phyloP scores from a whole-genome alignment of 2,113 vertebrate species.

The Chunga burmeisteri region DNA sequence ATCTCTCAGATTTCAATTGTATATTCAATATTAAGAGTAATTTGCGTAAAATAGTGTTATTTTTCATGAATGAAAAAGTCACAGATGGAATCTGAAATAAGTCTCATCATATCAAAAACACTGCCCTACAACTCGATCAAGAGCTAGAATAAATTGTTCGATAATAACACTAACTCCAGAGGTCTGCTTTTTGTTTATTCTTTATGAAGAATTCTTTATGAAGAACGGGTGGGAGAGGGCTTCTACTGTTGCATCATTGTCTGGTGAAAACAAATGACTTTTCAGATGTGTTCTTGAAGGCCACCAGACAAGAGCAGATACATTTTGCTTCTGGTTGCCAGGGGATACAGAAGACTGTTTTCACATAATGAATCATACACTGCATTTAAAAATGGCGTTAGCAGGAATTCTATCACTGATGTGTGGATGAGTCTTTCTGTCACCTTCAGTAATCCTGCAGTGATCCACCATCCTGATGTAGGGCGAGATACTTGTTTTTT shows the following conservation, averaged over 20 bases:
- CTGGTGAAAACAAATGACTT: constrained; percentile 49
- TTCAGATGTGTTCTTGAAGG: constrained; percentile 25
- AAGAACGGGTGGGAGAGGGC: neutral
- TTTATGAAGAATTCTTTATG: neutral
- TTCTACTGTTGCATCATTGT: neutral
- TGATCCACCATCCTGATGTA: neutral
- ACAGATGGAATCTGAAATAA: neutral
- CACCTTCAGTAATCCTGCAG: neutral
- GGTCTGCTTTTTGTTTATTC: constrained; percentile 11
- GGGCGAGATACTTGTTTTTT: neutral
- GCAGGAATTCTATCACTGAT: neutral
- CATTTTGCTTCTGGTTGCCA: constrained; percentile 62
- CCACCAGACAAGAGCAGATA: constrained; percentile 53
- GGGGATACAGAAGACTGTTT: constrained; percentile 42
- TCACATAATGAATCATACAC: constrained; percentile 29
- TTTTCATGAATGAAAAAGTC: neutral
- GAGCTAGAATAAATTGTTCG: neutral
- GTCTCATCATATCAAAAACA: neutral
- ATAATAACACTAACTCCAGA: neutral
- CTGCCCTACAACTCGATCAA: neutral
- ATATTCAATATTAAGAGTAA: neutral
- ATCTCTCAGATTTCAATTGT: neutral
- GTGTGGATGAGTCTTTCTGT: neutral
- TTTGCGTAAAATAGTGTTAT: neutral
- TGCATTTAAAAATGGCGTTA: constrained; percentile 13